Conservation (phyloP, 2,113 vertebrate genomes). For the Ovis canadensis region DNA sequence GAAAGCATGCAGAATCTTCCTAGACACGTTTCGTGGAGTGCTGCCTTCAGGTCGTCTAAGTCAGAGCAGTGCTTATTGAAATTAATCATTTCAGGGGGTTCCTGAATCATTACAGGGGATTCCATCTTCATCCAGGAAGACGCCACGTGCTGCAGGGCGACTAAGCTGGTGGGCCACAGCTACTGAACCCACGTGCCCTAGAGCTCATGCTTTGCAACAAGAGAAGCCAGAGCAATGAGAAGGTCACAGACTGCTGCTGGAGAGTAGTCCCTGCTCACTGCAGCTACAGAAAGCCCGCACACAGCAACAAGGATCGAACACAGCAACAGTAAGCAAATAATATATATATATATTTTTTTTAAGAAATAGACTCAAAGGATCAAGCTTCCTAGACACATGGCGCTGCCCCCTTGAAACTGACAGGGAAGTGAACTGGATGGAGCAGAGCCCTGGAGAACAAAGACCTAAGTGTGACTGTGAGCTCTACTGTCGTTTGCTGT, state of each 20-base stretch:
- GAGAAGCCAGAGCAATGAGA: neutral
- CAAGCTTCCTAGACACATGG: neutral
- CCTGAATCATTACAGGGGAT: neutral
- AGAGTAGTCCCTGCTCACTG: neutral
- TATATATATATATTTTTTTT: neutral
- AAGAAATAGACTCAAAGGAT: neutral
- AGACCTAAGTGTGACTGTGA: neutral
- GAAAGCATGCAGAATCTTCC: neutral
- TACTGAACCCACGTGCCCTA: neutral
- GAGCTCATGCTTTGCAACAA: neutral
- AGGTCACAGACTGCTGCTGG: neutral
- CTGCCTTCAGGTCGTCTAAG: neutral
- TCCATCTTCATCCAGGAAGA: neutral
- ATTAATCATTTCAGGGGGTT: neutral
- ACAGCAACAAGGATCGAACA: neutral
- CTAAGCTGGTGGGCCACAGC: neutral
- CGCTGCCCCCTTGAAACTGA: neutral
- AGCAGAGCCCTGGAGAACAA: neutral
- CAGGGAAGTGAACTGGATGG: neutral
- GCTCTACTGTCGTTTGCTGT: neutral
- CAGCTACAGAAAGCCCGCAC: neutral
- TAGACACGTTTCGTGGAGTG: neutral
- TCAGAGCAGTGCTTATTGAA: neutral
- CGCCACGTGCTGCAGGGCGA: accelerated
- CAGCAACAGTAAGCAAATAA: neutral